Conservation (phyloP, 2,797 vertebrate genomes). For the Emydoidea blandingii region DNA sequence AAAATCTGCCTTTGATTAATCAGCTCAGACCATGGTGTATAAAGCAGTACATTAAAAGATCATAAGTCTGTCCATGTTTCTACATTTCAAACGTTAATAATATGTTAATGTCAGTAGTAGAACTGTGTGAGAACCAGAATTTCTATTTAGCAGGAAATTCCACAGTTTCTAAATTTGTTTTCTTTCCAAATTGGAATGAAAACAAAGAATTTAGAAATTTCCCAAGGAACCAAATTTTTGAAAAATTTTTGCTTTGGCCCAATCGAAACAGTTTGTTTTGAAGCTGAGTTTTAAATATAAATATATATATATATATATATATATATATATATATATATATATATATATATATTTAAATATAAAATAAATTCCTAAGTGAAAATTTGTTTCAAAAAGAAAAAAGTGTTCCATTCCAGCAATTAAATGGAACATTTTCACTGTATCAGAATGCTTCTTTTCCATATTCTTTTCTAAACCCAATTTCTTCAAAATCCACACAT, state of each 20-base stretch:
- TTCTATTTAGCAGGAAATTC: neutral
- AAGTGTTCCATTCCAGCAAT: neutral
- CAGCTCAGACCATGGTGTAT: neutral
- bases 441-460: neutral
- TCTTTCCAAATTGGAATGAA: neutral
- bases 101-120: neutral
- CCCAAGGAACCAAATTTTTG: neutral
- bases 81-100: neutral
- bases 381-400: neutral
- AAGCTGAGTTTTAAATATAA: neutral
- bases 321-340: neutral
- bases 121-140: neutral
- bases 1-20: slow-evolving; percentile 27
- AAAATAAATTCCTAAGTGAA: neutral
- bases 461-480: neutral
- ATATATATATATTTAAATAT: neutral
- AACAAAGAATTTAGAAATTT: neutral
- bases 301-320: neutral
- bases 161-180: neutral
- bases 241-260: neutral
- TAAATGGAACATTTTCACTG: neutral
- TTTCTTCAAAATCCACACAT: neutral
- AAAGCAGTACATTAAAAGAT: slow-evolving; percentile 10
- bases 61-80: fast-evolving
- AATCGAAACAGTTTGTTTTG: neutral